These are phyloP conservation scores for Scaptomyza cyrtandrae DNA, from an alignment of 2,888 invertebrate genomes.

Conservation along the genomic window DNA sequence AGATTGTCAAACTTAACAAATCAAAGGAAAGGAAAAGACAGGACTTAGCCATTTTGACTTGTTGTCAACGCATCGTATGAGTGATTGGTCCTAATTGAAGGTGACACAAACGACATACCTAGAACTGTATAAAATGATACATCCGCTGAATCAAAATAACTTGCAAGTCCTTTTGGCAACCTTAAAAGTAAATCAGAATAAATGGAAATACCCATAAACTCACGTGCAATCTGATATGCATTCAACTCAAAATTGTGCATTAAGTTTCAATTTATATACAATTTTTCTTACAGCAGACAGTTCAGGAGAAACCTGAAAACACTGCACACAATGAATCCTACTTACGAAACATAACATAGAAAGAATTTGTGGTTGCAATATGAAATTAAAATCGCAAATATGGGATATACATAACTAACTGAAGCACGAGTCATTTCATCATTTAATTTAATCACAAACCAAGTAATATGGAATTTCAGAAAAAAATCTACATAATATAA, in stretches of 20 bases:
- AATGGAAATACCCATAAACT: slow-evolving; percentile 9
- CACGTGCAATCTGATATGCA: neutral
- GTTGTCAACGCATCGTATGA: slow-evolving; percentile 20
- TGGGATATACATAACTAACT: neutral
- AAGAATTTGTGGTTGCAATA: slow-evolving; percentile 8
- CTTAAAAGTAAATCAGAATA: slow-evolving; percentile 13
- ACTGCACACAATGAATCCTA: slow-evolving; percentile 2
- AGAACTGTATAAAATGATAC: neutral
- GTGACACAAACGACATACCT: slow-evolving; percentile 35
- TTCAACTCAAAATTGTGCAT: neutral
- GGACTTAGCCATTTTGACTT: slow-evolving; percentile 52
- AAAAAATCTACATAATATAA: neutral
- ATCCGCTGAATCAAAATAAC: slow-evolving; percentile 9
- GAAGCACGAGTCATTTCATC: neutral
- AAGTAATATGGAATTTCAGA: neutral
- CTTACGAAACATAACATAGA: neutral
- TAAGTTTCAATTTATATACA: slow-evolving; percentile 32
- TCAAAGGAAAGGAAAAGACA: slow-evolving; percentile 46
- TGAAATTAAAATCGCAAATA: slow-evolving; percentile 24
- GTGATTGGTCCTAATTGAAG: slow-evolving; percentile 58
- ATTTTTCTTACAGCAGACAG: slow-evolving; percentile 1
- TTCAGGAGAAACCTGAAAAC: neutral
- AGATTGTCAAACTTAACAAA: slow-evolving; percentile 73
- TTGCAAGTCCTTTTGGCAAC: neutral
- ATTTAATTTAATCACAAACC: neutral